Evolutionary conservation across 2,113 vertebrate species (phyloP), one percentile per base, ranked within the genome.

Genomic region (Phyllopteryx taeniolatus): DNA sequence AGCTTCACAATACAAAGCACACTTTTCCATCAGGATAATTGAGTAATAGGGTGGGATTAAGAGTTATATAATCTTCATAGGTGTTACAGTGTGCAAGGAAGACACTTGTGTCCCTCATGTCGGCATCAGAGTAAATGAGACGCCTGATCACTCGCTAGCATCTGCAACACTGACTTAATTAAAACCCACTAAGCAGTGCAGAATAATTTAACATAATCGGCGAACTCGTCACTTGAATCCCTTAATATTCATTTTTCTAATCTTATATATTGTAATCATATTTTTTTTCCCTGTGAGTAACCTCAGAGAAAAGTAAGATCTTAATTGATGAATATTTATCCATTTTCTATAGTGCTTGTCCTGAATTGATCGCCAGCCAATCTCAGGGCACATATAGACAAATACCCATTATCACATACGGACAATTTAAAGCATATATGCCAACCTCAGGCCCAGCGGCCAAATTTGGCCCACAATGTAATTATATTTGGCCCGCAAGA

Each of bases 141-240:
- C 49, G 7, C 64, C 64, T 63, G 59, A 67, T 33, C 60, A 70
- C 74, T 14, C 56, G 56, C 67, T 72, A 76, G 81, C 0, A 49
- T 69, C 60, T 67, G 68, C 77, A 72, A 54, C 8, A 4, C 69
- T 43, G 69, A 39, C 7, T 56, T 82, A 66, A 80, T 82, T 81
- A 68, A 79, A 80, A 71, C 57, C 27, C 17, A 8, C 47, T 49
- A 68, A 42, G 42, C 65, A 39, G 57, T 73, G 22, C 64, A 69
- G 72, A 84, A 78, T 83, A 70, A 81, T 73, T 84, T 64, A 54
- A 59, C 57, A 68, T 65, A 62, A 80, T 79, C 73, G 76, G 6
- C 27, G 47, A 73, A 73, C 65, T 80, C 47, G 22, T 27, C 0
- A 3, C 44, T 62, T 54, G 27, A 35, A 44, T 43, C 33, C 10